Evolutionary conservation across 2,888 invertebrate species (phyloP), one percentile per base, ranked within the genome.

Genomic region (Eustalomyia histrio): DNA sequence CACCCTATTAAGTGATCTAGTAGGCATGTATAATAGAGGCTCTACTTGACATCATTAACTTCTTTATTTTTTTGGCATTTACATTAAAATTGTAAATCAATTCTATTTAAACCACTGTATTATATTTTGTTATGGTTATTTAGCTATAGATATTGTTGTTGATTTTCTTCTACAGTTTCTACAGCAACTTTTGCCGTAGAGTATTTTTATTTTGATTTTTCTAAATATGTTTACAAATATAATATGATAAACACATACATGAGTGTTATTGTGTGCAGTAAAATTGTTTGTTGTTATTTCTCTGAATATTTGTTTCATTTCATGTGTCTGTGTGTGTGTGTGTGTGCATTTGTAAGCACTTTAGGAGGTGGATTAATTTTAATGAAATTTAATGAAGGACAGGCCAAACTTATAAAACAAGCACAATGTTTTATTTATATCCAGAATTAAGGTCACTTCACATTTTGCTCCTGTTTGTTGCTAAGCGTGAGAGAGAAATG

Each of bases 331-430:
- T 74, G 14, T 60, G 50, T 18, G 8, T 14, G 12, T 58, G 29
- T 80, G 53, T 74, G 47, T n/a, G 52, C 39, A 39, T 73, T 55
- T 81, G 76, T 68, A 57, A 76, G 68, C 79, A 73, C 76, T 81
- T 79, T 76, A 74, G 67, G 75, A 73, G 72, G 75, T 79, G 80
- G 80, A 83, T 84, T 83, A 84, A 83, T 83, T 83, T 84, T 84
- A 83, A 84, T 84, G 84, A 81, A 84, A 83, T 83, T 84, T 83
- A 83, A 84, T 83, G 83, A 82, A 83, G 84, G 83, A 83, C 83
- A 83, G 60, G 74, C 65, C 71, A 81, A 61, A 61, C 65, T 43
- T 53, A 69, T 68, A 68, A 16, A 65, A 47, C 64, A 73, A 75
- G 78, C 65, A 78, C 21, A 69, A 84, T 83, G 61, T 83, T 84